These are phyloP conservation scores for Aegithalos caudatus DNA, from an alignment of 2,113 vertebrate genomes.

Conservation along the genomic window DNA sequence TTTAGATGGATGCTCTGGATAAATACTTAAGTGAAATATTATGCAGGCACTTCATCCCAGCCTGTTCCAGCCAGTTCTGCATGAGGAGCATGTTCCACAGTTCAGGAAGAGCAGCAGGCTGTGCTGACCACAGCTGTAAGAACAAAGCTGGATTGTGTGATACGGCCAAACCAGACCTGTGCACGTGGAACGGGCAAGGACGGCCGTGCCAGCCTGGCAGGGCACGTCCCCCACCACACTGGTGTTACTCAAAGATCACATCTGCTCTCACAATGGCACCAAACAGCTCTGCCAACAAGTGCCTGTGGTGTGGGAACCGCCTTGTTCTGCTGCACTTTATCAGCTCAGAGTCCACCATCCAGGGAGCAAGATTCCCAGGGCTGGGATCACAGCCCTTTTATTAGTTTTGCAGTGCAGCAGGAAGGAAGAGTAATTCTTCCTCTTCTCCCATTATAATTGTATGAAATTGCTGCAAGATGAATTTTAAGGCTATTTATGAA, in stretches of 20 bases:
- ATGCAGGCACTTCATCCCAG: background rate
- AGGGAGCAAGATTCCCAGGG: conserved; percentile 10
- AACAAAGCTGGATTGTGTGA: background rate
- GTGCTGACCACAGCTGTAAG: background rate
- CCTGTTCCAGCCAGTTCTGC: background rate
- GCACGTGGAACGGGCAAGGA: background rate
- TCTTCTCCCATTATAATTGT: background rate
- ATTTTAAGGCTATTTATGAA: conserved; percentile 51
- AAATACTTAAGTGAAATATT: background rate
- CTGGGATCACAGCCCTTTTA: background rate
- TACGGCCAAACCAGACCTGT: background rate
- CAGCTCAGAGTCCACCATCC: background rate
- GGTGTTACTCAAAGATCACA: background rate
- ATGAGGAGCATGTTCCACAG: background rate
- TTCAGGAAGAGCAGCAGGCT: background rate
- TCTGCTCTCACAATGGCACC: conserved; percentile 32
- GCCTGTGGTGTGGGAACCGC: background rate
- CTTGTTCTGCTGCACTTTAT: background rate
- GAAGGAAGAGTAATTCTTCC: conserved; percentile 41
- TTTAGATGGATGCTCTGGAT: background rate
- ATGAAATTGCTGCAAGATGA: background rate
- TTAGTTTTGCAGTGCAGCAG: conserved; percentile 28
- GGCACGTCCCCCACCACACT: background rate
- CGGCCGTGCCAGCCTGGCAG: background rate
- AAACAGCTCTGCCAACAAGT: conserved; percentile 37